Conservation (phyloP, 2,797 vertebrate species). For the Choloepus didactylus region DNA sequence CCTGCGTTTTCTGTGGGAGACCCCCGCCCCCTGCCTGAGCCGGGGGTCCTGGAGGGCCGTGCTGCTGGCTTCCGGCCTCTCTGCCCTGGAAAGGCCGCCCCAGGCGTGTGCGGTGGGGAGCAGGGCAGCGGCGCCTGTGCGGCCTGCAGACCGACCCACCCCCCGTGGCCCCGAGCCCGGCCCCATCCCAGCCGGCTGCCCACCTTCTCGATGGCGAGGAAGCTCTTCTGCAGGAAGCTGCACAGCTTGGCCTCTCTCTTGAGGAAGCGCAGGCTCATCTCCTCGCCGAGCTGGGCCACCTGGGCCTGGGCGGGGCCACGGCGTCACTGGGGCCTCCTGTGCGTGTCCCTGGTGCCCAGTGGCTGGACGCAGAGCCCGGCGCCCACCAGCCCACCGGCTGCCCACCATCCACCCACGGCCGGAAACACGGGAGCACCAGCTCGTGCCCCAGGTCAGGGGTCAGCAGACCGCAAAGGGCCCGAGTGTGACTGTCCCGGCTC, state of each 20-base stretch:
- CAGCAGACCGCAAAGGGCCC: background rate
- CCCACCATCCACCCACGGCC: too few relatives aligned
- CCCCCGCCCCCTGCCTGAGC: background rate
- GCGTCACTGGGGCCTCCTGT: too few relatives aligned
- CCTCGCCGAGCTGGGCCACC: conserved; percentile 70
- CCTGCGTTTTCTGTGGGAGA: conserved; percentile 72
- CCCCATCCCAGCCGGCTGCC: background rate
- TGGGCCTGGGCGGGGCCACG: conserved; percentile 56
- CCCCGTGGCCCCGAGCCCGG: too few relatives aligned
- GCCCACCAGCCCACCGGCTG: too few relatives aligned
- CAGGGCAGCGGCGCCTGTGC: too few relatives aligned
- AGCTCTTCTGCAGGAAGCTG: conserved; percentile 80
- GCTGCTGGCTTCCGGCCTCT: too few relatives aligned
- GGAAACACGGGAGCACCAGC: too few relatives aligned
- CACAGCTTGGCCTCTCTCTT: conserved; percentile 81
- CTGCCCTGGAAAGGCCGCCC: too few relatives aligned
- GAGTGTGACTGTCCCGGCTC: background rate
- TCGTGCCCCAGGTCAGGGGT: background rate
- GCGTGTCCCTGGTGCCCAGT: too few relatives aligned
- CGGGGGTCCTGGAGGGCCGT: background rate
- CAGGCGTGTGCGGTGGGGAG: too few relatives aligned
- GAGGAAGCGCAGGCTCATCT: conserved; percentile 81
- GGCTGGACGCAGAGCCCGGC: too few relatives aligned
- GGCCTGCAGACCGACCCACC: too few relatives aligned
- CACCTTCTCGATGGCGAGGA: conserved; percentile 80